Conservation (phyloP, 2,888 invertebrate species). For the Dynastes hyllus region DNA sequence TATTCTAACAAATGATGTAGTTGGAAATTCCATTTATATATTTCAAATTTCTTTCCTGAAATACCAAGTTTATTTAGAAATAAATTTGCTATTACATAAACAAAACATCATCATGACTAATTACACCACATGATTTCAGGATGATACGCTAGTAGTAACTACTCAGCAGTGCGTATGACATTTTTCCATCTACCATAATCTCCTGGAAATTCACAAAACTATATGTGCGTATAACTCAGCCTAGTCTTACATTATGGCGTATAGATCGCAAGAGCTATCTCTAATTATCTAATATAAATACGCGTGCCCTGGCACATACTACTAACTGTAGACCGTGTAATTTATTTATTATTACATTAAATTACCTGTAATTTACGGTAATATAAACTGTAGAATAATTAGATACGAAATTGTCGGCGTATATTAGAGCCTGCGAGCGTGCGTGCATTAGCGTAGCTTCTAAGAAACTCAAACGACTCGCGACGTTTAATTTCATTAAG, state of each 20-base stretch:
- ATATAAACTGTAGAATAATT: slow-evolving; percentile 50
- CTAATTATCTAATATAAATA: neutral
- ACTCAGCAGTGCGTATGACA: too few species aligned
- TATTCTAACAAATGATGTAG: too few species aligned
- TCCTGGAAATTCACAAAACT: too few species aligned
- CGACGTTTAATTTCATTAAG: slow-evolving; percentile 37
- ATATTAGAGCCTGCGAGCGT: neutral
- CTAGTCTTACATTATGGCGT: neutral
- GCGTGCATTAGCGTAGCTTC: neutral
- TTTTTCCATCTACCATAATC: too few species aligned
- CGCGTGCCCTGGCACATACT: slow-evolving; percentile 48
- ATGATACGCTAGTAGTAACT: too few species aligned
- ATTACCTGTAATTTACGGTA: slow-evolving; percentile 50
- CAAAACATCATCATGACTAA: too few species aligned
- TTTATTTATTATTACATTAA: slow-evolving; percentile 49
- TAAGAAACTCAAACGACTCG: slow-evolving; percentile 29
- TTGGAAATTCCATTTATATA: too few species aligned
- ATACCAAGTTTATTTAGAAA: too few species aligned
- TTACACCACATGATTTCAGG: too few species aligned
- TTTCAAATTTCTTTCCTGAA: too few species aligned
- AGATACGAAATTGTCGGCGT: slow-evolving; percentile 57
- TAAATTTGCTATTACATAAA: too few species aligned
- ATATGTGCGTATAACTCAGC: too few species aligned
- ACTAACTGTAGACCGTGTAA: slow-evolving; percentile 34
- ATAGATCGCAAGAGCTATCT: slow-evolving; percentile 29